A percentile compares a stretch with the other conserved stretches of the same genome.
These are phyloP conservation scores for Idaea aversata DNA, from an alignment of 2,888 invertebrate species.

Conservation along the genomic window DNA sequence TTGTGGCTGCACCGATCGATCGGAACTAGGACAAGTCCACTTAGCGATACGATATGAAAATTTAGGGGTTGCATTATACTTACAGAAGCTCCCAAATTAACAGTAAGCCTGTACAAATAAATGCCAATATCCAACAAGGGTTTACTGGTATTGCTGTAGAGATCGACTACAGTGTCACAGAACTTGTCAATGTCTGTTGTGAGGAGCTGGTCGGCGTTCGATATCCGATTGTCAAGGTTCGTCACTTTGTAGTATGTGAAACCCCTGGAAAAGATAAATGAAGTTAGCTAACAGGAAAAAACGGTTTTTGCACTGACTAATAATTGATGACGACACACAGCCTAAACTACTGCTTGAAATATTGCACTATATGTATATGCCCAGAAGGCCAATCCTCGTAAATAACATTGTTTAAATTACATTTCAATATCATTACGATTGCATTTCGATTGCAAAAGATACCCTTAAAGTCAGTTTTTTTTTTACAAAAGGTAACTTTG, in stretches of 20 bases:
- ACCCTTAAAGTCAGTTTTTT: no score
- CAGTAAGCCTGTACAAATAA: conserved; percentile 93
- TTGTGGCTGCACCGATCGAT: background rate
- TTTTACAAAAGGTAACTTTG: no score
- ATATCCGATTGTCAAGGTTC: conserved; percentile 95
- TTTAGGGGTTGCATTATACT: conserved; percentile 30
- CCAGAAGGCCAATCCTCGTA: no score
- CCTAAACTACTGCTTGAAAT: no score
- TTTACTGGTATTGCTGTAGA: conserved; percentile 98
- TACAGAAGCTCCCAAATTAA: conserved; percentile 90
- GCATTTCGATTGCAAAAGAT: no score
- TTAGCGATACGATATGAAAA: no score
- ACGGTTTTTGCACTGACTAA: no score
- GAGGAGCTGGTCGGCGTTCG: conserved; percentile 96
- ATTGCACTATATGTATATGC: no score
- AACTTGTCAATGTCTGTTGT: conserved; percentile 99
- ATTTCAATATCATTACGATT: no score
- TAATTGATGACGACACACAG: no score
- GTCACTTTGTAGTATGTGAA: conserved; percentile 98
- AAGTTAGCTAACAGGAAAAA: background rate
- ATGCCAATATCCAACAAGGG: conserved; percentile 96
- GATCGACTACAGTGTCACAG: conserved; percentile 95
- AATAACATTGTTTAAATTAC: no score
- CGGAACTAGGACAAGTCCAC: background rate
- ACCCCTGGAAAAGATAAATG: conserved; percentile 78